Conservation (phyloP, 2,113 vertebrate genomes). For the Actenoides hombroni region DNA sequence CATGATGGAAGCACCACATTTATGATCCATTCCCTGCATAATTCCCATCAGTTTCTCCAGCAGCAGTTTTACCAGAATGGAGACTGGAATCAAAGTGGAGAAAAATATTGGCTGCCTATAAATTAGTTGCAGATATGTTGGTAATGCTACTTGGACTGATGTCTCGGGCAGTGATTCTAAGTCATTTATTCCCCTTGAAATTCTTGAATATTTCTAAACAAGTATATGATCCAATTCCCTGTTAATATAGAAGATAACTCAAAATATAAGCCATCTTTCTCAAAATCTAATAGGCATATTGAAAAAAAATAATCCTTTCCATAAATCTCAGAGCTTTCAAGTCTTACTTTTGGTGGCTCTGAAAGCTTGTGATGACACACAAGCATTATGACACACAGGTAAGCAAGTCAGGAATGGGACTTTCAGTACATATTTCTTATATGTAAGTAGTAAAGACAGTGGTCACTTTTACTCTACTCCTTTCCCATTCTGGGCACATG, state of each 20-base stretch:
- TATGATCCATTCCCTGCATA: background rate
- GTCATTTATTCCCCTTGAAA: background rate
- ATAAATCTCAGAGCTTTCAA: background rate
- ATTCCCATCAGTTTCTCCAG: background rate
- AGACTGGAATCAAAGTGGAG: background rate
- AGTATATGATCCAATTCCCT: background rate
- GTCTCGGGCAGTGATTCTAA: background rate
- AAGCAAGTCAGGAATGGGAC: background rate
- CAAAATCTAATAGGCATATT: background rate
- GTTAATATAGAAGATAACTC: background rate
- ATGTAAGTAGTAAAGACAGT: fast-evolving
- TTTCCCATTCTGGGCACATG: background rate
- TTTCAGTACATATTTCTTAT: background rate
- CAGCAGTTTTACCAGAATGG: background rate
- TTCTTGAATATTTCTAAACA: background rate
- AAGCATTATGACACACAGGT: background rate
- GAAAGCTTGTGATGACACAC: background rate
- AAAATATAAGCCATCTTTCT: background rate
- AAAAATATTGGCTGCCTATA: background rate
- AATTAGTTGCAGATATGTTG: background rate
- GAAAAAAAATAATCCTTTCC: background rate
- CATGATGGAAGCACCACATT: background rate
- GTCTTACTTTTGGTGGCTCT: background rate
- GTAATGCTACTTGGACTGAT: background rate
- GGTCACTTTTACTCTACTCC: background rate